Conservation (phyloP, 2,888 invertebrate genomes). For the Pandemis heparana region DNA sequence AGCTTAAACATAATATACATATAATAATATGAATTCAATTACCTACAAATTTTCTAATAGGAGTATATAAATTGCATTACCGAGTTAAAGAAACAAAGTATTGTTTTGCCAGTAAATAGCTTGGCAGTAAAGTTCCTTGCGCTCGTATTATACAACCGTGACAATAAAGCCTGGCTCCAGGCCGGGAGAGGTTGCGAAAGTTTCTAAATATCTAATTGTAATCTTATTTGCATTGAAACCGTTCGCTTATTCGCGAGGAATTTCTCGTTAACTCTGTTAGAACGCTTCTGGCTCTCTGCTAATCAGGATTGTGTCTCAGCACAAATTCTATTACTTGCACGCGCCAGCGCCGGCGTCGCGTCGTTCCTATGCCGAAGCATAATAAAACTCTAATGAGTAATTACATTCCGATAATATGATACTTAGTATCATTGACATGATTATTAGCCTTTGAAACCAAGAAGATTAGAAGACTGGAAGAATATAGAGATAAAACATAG, state of each 20-base stretch:
- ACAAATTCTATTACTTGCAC: conserved; percentile 31
- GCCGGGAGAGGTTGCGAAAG: conserved; percentile 61
- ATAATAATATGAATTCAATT: background rate
- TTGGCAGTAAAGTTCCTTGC: conserved; percentile 1
- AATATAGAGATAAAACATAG: too few species aligned
- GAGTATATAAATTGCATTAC: background rate
- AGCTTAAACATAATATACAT: too few species aligned
- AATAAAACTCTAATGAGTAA: conserved; percentile 12
- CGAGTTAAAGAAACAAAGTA: background rate
- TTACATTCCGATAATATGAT: conserved; percentile 6
- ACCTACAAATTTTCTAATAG: background rate
- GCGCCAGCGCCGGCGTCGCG: background rate
- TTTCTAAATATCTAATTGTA: conserved; percentile 71
- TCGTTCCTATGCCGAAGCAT: conserved; percentile 3
- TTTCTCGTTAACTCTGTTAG: conserved; percentile 52
- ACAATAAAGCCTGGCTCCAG: conserved; percentile 61
- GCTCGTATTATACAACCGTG: conserved; percentile 46
- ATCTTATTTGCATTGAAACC: conserved; percentile 72
- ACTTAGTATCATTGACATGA: background rate
- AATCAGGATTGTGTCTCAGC: conserved; percentile 45
- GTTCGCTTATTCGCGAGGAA: conserved; percentile 56
- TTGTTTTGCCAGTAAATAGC: conserved; percentile 11
- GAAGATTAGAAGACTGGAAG: too few species aligned
- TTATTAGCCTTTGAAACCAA: background rate
- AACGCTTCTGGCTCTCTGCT: conserved; percentile 35